Evolutionary conservation across 2,113 vertebrate species (phyloP).

Genomic region (Muscicapa adusta): DNA sequence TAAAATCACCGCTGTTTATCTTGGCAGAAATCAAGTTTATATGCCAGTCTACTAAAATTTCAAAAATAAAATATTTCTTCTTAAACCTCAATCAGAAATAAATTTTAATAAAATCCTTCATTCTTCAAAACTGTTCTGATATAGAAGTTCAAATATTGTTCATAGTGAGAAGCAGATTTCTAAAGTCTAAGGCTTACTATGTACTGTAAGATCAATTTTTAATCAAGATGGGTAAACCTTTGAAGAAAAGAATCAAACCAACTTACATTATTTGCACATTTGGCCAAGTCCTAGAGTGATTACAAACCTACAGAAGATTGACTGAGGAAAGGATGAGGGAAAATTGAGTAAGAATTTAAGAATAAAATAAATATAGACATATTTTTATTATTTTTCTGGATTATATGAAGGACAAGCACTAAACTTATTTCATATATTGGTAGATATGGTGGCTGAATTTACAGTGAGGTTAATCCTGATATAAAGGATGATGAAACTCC

Average conservation of each 20-base stretch:
- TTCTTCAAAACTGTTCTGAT: not conserved
- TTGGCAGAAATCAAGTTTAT: conserved; percentile 39
- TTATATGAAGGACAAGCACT: not conserved
- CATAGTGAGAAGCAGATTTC: not conserved
- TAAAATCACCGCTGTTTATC: conserved; percentile 66
- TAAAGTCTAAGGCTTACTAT: not conserved
- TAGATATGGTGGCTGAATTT: not conserved
- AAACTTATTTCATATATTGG: not conserved
- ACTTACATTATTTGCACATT: not conserved
- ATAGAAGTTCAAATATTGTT: conserved; percentile 35
- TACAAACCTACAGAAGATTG: not conserved
- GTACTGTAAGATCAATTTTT: conserved; percentile 15
- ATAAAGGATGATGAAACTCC: not conserved
- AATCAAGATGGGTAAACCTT: conserved; percentile 44
- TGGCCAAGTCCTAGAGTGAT: not conserved
- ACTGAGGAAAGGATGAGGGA: not conserved
- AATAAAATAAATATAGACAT: not conserved
- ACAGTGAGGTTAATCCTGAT: not conserved
- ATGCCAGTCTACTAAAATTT: conserved; percentile 41
- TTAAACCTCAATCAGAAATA: conserved; percentile 42
- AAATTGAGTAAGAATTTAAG: not conserved
- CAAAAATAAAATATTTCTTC: conserved; percentile 40
- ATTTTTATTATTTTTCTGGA: not conserved
- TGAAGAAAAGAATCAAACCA: not conserved
- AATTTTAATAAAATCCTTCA: conserved; percentile 45